A percentile compares a stretch with the other conserved stretches of the same genome.
These are phyloP conservation scores for Toxostoma redivivum DNA, from an alignment of 2,113 vertebrate species.

Conservation along the genomic window DNA sequence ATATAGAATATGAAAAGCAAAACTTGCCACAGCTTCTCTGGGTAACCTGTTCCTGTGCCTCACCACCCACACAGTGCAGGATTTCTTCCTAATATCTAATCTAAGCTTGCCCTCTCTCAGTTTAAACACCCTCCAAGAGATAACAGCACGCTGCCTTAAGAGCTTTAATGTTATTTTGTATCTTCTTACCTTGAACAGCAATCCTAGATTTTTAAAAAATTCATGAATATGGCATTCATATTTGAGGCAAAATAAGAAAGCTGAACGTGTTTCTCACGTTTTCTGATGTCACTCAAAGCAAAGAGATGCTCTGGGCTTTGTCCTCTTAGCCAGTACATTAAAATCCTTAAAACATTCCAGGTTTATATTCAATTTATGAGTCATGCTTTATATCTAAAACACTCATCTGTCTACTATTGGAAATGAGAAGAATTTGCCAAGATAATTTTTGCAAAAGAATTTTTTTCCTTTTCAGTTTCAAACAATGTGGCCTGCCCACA, in stretches of 20 bases:
- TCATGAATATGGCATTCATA: not conserved
- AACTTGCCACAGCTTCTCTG: not conserved
- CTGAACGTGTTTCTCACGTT: not conserved
- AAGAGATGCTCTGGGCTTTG: not conserved
- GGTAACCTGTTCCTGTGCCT: not conserved
- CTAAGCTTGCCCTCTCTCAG: not conserved
- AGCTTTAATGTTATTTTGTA: not conserved
- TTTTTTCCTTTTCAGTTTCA: not conserved
- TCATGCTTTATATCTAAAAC: not conserved
- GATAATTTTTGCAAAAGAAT: not conserved
- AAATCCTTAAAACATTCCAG: not conserved
- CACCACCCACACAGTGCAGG: fast-evolving
- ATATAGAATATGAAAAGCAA: not conserved
- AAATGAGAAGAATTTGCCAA: not conserved
- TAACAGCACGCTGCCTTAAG: not conserved
- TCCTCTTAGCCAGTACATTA: not conserved
- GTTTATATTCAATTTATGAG: not conserved
- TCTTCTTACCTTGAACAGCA: not conserved
- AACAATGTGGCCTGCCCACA: not conserved
- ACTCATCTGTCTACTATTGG: not conserved
- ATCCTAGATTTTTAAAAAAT: not conserved
- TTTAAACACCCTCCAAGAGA: not conserved
- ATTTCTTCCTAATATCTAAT: not conserved
- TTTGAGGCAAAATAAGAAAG: not conserved
- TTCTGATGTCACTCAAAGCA: not conserved